Evolutionary conservation across 2,797 vertebrate species (phyloP), one percentile per base, ranked within the genome.

Genomic region (Adrianichthys oophorus): DNA sequence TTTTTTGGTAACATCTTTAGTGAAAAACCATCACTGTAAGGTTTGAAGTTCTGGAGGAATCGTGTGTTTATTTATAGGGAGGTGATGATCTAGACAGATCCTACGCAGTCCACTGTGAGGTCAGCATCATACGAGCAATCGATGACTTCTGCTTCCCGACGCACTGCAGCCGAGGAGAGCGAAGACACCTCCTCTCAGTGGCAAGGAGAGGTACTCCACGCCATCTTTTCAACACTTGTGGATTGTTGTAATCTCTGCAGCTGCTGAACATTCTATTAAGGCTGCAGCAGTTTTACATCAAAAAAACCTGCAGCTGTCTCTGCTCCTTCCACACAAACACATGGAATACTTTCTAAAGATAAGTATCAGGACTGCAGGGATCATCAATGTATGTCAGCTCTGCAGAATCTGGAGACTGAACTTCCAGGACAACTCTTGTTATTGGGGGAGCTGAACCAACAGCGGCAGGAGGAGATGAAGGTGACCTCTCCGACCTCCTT

Each of bases 131-230:
- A 16, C 88, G 91, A n/a, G 71, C 58, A 1, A 64, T 91, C 2
- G 89, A 92, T 0, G 90, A 85, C 64, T 92, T 82, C 80, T 63
- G 78, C 72, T 92, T 92, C 54, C 89, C 90, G 1, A 81, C 83
- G 18, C 91, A 92, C 78, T 92, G 90, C 83, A 91, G 90, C 65
- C 68, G 91, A 54, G 91, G 88, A 26, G 91, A 92, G 57, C 86
- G 91, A 46, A 77, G 89, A 74, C 67, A 65, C 51, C 86, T 92
- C 62, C 79, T 87, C 63, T 44, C 41, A 0, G 67, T 92, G 70
- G 85, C 90, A 57, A 70, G 42, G 15, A 82, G 52, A 82, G 90
- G 91, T 92, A 80, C 64, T 70, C 52, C 48, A 0, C 8, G 2
- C 56, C 7, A 29, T 4, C 7, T 40, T 29, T 15, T 23, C 15